A percentile compares a stretch with the other conserved stretches of the same genome.
These are phyloP conservation scores for Actinemys pallida DNA, from an alignment of 2,113 vertebrate genomes.

Conservation along the genomic window DNA sequence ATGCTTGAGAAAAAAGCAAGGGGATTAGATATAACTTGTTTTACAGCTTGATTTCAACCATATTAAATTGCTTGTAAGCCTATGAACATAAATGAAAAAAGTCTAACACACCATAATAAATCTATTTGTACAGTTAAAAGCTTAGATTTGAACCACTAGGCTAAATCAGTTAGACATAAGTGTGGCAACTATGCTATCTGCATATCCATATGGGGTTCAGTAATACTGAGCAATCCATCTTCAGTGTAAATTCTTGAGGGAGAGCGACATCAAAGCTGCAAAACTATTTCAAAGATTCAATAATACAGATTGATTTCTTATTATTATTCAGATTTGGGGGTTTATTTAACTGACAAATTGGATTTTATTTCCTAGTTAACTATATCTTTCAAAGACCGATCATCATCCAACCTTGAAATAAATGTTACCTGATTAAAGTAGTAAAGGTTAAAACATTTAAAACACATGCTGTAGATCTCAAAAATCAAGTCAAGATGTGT, in stretches of 20 bases:
- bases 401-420: conserved; percentile 79
- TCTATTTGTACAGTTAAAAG: conserved; percentile 11
- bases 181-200: not conserved
- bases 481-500: conserved; percentile 85
- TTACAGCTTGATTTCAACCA: not conserved
- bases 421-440: conserved; percentile 83
- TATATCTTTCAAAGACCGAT: conserved; percentile 78
- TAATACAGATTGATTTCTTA: conserved; percentile 59
- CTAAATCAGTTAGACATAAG: conserved; percentile 8
- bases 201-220: not conserved
- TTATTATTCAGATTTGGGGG: conserved; percentile 54
- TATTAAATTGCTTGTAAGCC: conserved; percentile 9
- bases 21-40: conserved; percentile 13
- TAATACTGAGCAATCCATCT: conserved; percentile 37
- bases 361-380: conserved; percentile 74
- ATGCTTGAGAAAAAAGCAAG: conserved; percentile 28
- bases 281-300: conserved; percentile 44
- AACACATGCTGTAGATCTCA: conserved; percentile 80
- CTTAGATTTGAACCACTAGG: not conserved
- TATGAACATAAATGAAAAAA: conserved; percentile 44
- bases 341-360: conserved; percentile 77
- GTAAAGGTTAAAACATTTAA: conserved; percentile 84
- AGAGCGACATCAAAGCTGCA: conserved; percentile 44
- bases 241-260: not conserved
- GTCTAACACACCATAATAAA: conserved; percentile 42